Conservation (phyloP, 2,113 vertebrate genomes). For the Jaculus jaculus region DNA sequence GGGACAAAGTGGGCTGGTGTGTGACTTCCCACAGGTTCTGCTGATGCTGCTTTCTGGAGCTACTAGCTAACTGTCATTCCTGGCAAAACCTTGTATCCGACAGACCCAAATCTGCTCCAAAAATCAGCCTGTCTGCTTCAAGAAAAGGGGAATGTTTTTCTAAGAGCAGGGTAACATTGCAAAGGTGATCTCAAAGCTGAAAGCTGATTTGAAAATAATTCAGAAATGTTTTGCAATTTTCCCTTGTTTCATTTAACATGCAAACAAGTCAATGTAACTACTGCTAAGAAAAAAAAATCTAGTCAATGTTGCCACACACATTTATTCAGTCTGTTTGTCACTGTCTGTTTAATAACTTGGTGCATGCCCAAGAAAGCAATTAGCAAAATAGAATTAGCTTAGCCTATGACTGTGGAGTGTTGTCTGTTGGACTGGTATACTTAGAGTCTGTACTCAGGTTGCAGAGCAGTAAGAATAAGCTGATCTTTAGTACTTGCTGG, state of each 20-base stretch:
- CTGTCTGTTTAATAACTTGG: slow-evolving; percentile 68
- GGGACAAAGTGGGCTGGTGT: slow-evolving; percentile 72
- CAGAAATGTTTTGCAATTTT: slow-evolving; percentile 9
- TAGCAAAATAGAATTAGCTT: slow-evolving; percentile 33
- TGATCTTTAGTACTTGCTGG: slow-evolving; percentile 46
- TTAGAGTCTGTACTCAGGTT: background rate
- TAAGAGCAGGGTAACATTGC: background rate
- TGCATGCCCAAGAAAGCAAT: slow-evolving; percentile 66
- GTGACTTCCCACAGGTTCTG: slow-evolving; percentile 71
- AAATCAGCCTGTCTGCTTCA: slow-evolving; percentile 50
- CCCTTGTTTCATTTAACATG: slow-evolving; percentile 12
- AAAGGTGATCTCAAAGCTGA: slow-evolving; percentile 57
- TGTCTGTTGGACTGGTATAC: background rate
- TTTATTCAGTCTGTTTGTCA: slow-evolving; percentile 57
- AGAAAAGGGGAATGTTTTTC: slow-evolving; percentile 57
- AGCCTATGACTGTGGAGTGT: background rate
- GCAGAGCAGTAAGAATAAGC: background rate
- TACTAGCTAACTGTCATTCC: slow-evolving; percentile 65
- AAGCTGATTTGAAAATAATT: slow-evolving; percentile 45
- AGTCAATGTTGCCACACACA: background rate
- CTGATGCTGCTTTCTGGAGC: slow-evolving; percentile 72
- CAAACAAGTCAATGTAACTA: slow-evolving; percentile 52
- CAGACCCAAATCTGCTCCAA: slow-evolving; percentile 66
- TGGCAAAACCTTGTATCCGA: slow-evolving; percentile 64
- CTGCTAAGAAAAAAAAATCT: background rate